Evolutionary conservation across 2,113 vertebrate species (phyloP).

Genomic region (Grus americana): DNA sequence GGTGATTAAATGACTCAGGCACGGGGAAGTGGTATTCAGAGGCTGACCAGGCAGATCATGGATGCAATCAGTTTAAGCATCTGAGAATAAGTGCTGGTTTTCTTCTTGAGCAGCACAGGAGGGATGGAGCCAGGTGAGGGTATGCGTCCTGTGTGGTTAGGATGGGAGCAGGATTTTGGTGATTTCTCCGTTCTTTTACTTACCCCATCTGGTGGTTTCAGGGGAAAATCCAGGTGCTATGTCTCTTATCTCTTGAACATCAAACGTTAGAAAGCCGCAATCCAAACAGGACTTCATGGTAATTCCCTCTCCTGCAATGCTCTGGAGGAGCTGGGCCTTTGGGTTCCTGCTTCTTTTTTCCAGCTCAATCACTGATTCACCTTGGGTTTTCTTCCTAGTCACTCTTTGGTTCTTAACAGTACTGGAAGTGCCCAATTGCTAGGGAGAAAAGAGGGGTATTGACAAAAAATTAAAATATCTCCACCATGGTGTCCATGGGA

Average conservation of each 20-base stretch:
- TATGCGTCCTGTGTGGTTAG: no score
- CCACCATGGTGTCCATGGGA: neutral
- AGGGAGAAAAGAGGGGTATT: neutral
- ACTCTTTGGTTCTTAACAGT: neutral
- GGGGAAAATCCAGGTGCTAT: neutral
- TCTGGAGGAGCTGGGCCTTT: neutral
- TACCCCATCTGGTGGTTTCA: neutral
- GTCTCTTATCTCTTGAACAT: neutral
- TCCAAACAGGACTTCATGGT: neutral
- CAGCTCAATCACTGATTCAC: neutral
- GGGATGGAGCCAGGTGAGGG: neutral
- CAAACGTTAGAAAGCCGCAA: neutral
- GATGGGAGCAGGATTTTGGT: neutral
- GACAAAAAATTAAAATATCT: neutral
- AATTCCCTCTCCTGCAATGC: neutral
- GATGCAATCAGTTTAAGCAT: slow-evolving; percentile 32
- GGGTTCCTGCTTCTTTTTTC: neutral
- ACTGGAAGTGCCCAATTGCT: neutral
- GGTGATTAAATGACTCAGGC: slow-evolving; percentile 24
- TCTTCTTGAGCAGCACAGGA: neutral
- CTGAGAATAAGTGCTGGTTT: neutral
- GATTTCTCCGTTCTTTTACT: neutral
- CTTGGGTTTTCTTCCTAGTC: neutral
- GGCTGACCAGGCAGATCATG: slow-evolving; percentile 23
- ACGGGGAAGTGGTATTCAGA: neutral